Evolutionary conservation across 30 jellyfish, hydroid and myxozoan genomes (phyloP).

Genomic region (Aurelia aurita complex sp. Pacific): DNA sequence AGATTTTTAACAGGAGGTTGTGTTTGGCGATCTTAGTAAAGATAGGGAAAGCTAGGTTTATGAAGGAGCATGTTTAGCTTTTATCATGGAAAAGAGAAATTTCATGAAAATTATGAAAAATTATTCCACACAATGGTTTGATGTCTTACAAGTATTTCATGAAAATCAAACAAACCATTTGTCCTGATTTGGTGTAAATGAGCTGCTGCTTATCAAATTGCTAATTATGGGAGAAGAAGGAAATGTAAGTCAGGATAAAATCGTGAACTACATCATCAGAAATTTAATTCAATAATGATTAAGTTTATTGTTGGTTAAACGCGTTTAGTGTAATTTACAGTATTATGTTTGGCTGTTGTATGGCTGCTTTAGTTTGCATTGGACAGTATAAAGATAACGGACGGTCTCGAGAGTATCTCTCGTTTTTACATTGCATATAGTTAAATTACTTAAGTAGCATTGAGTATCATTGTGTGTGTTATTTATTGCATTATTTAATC

Average conservation of each 20-base stretch:
- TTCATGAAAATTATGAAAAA: no score
- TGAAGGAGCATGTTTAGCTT: no score
- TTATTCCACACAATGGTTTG: no score
- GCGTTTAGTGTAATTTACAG: background rate
- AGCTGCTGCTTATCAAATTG: background rate
- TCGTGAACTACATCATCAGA: background rate
- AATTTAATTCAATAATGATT: background rate
- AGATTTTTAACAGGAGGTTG: no score
- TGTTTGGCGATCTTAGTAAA: no score
- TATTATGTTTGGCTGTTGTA: slow-evolving; percentile 30
- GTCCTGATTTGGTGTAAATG: no score
- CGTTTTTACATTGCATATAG: slow-evolving; percentile 26
- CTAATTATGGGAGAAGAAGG: background rate
- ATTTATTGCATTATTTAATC: slow-evolving; percentile 38
- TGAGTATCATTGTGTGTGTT: slow-evolving; percentile 16
- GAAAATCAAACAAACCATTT: no score
- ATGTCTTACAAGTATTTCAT: no score
- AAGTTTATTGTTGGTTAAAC: background rate
- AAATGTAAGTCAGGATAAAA: background rate
- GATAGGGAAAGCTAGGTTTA: no score
- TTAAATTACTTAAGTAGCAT: background rate
- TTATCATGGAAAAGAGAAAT: no score
- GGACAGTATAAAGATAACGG: background rate
- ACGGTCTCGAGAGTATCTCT: slow-evolving; percentile 44
- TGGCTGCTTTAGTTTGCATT: slow-evolving; percentile 1